Conservation (phyloP, 2,113 vertebrate species). For the Formicarius rufipectus region DNA sequence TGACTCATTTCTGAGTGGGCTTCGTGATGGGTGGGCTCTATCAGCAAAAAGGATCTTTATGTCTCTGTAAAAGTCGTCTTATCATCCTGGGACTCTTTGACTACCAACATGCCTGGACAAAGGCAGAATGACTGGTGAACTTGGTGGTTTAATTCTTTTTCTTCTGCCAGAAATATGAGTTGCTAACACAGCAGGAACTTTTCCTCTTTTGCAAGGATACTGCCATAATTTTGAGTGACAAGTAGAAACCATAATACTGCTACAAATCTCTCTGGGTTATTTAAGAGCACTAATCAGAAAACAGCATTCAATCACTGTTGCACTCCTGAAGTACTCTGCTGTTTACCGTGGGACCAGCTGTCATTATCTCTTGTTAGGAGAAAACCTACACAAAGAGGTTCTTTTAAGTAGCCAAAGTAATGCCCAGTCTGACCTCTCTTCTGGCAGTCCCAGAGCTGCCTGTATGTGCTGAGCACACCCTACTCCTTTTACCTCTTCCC, state of each 20-base stretch:
- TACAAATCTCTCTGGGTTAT: not conserved
- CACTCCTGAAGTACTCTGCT: not conserved
- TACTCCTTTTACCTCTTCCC: not conserved
- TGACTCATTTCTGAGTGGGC: not conserved
- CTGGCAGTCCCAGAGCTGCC: not conserved
- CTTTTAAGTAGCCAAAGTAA: not conserved
- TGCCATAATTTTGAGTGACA: not conserved
- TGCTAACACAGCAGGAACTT: not conserved
- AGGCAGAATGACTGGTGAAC: not conserved
- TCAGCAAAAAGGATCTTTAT: not conserved
- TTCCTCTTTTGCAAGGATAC: not conserved
- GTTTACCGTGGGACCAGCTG: not conserved
- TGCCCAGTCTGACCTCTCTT: not conserved
- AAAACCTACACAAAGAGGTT: not conserved
- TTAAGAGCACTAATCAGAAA: constrained; percentile 11
- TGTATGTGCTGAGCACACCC: not conserved
- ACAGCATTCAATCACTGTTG: not conserved
- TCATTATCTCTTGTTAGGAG: not conserved
- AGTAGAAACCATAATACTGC: not conserved
- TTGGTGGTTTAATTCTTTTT: not conserved
- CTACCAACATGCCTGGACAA: not conserved
- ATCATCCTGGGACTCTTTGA: not conserved
- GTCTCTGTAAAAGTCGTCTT: not conserved
- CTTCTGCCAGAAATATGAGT: not conserved
- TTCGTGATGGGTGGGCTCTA: not conserved